phyloP scores from a whole-genome alignment of 2,797 vertebrate species.

The Gymnothorax reevesii region DNA sequence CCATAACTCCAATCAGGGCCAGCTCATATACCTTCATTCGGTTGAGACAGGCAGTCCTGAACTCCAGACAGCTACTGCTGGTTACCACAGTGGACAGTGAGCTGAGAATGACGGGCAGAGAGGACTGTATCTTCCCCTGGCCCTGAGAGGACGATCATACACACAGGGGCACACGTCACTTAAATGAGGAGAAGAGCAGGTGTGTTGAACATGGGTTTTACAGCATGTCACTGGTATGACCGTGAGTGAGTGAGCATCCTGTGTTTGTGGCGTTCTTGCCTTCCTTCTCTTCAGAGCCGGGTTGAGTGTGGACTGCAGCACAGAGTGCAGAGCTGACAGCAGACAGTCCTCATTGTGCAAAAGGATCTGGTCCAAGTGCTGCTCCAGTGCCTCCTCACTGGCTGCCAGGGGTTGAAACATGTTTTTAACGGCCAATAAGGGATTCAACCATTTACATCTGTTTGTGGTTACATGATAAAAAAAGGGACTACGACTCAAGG shows the following conservation, averaged over 20 bases:
- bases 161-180: not conserved
- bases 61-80: slow-evolving; percentile 68
- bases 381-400: slow-evolving; percentile 60
- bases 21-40: slow-evolving; percentile 66
- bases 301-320: slow-evolving; percentile 54
- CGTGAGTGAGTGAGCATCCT: slow-evolving; percentile 1
- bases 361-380: slow-evolving; percentile 68
- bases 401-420: slow-evolving; percentile 44
- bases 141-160: slow-evolving; percentile 48
- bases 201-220: not conserved
- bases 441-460: not conserved
- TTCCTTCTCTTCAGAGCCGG: slow-evolving; percentile 49
- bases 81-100: slow-evolving; percentile 67
- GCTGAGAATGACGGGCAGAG: slow-evolving; percentile 62
- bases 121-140: slow-evolving; percentile 60
- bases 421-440: not conserved
- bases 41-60: slow-evolving; percentile 69
- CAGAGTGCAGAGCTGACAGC: slow-evolving; percentile 51
- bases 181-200: not conserved
- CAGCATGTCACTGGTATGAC: not conserved
- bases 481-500: not conserved
- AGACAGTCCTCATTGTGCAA: slow-evolving; percentile 60
- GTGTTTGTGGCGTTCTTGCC: slow-evolving; percentile 43
- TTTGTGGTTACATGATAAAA: not conserved
- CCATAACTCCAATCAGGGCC: not conserved